Evolutionary conservation across 2,888 invertebrate species (phyloP).

Genomic region (Chrysomela aeneicollis): DNA sequence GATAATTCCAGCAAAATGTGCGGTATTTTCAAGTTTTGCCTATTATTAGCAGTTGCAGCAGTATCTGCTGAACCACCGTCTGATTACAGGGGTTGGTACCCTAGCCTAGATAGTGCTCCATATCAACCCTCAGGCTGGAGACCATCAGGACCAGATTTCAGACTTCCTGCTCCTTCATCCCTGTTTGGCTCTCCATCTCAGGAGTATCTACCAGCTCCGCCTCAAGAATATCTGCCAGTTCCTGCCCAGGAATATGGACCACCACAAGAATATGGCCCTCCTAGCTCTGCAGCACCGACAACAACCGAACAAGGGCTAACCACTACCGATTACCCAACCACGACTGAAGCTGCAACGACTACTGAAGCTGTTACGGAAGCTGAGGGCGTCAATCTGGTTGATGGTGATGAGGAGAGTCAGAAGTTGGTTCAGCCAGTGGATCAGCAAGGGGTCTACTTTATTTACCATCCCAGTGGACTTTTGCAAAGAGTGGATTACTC

Average conservation of each 20-base stretch:
- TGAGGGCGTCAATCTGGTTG: conserved; percentile 26
- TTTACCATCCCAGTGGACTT: conserved; percentile 70
- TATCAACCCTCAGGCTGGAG: conserved; percentile 57
- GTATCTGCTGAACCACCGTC: conserved; percentile 1
- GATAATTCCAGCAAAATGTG: background rate
- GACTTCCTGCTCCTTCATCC: conserved; percentile 50
- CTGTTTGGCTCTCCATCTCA: conserved; percentile 41
- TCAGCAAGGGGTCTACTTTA: conserved; percentile 69
- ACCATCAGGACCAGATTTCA: conserved; percentile 57
- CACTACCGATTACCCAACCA: conserved; percentile 57
- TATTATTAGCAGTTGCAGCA: background rate
- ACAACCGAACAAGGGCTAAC: conserved; percentile 41
- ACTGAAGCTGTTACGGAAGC: conserved; percentile 23
- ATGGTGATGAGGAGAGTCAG: conserved; percentile 36
- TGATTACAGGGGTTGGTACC: background rate
- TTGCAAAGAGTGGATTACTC: conserved; percentile 70
- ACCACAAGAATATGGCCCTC: conserved; percentile 54
- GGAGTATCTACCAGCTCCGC: conserved; percentile 48
- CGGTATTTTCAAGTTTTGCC: background rate
- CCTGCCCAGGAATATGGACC: conserved; percentile 54
- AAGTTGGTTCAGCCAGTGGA: conserved; percentile 35
- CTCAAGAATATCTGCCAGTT: conserved; percentile 34
- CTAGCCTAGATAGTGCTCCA: conserved; percentile 44
- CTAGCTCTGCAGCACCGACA: conserved; percentile 41
- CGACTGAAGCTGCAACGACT: conserved; percentile 49